phyloP scores from a whole-genome alignment of 2,797 vertebrate genomes.

The Toxotes lorentzi region DNA sequence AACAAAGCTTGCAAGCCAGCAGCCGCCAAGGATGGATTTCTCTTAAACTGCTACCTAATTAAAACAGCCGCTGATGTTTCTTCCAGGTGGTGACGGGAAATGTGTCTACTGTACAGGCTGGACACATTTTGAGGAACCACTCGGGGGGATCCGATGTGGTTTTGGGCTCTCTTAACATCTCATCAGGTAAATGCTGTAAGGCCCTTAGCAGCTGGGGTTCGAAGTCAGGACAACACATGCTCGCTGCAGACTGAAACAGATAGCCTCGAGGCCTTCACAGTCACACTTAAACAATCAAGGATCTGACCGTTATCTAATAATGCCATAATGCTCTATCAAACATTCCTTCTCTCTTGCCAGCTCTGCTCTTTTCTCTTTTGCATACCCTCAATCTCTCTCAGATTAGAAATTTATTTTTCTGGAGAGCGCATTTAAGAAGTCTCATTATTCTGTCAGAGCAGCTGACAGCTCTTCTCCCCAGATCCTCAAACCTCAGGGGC shows the following conservation, averaged over 20 bases:
- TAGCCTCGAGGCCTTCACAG: slow-evolving; percentile 16
- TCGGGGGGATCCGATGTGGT: slow-evolving; percentile 53
- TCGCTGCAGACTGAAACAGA: slow-evolving; percentile 38
- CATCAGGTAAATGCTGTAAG: slow-evolving; percentile 60
- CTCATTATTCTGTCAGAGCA: slow-evolving; percentile 63
- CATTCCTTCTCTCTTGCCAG: slow-evolving; percentile 4
- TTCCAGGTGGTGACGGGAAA: slow-evolving; percentile 57
- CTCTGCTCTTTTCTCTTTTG: slow-evolving; percentile 13
- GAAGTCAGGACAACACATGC: slow-evolving; percentile 52
- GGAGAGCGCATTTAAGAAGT: slow-evolving; percentile 51
- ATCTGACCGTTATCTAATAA: slow-evolving; percentile 33
- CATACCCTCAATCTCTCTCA: slow-evolving; percentile 28
- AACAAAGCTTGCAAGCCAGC: slow-evolving; percentile 55
- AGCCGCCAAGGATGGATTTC: slow-evolving; percentile 53
- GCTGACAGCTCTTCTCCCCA: slow-evolving; percentile 60
- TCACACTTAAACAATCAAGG: slow-evolving; percentile 41
- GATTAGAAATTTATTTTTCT: slow-evolving; percentile 61
- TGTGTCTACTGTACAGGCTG: slow-evolving; percentile 36
- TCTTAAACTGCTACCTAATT: slow-evolving; percentile 74
- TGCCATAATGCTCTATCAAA: slow-evolving; percentile 34
- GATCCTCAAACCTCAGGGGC: slow-evolving; percentile 60
- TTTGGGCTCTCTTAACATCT: slow-evolving; percentile 64
- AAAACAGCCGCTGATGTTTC: slow-evolving; percentile 73
- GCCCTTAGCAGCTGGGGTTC: slow-evolving; percentile 57
- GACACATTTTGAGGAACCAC: slow-evolving; percentile 43